Percentiles rank a stretch among this genome's conserved stretches.
These are phyloP conservation scores for Netelia inedita DNA, from an alignment of 2,888 invertebrate genomes.

Conservation along the genomic window DNA sequence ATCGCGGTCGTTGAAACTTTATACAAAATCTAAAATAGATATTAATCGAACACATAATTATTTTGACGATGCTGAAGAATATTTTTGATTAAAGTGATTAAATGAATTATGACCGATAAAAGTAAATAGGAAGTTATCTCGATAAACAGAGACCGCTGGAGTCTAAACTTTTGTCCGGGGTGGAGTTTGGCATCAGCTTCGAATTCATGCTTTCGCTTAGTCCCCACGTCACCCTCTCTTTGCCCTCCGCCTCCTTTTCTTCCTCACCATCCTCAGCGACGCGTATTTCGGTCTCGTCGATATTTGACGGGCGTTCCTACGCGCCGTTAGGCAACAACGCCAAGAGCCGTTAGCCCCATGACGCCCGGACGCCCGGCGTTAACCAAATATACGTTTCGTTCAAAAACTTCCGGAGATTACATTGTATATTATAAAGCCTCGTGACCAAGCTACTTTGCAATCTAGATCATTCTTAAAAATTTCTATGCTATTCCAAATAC, in stretches of 20 bases:
- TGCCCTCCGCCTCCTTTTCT: constrained; percentile 17
- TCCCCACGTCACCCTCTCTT: constrained; percentile 2
- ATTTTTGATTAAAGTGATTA: background rate
- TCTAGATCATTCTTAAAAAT: constrained; percentile 14
- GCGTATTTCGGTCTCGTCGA: constrained; percentile 70
- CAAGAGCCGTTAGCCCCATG: constrained; percentile 26
- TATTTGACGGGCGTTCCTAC: constrained; percentile 70
- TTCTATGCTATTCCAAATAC: too few species aligned
- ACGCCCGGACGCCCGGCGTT: constrained; percentile 46
- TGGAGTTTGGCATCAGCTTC: constrained; percentile 6
- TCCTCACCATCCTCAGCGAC: background rate
- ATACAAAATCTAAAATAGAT: background rate
- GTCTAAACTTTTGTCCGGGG: background rate
- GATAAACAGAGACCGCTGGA: constrained; percentile 1
- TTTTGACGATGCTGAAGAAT: background rate
- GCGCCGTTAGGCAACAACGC: constrained; percentile 59
- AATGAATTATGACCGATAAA: background rate
- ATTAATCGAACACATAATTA: background rate
- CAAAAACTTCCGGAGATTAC: constrained; percentile 4
- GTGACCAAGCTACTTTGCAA: background rate
- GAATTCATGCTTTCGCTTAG: constrained; percentile 38
- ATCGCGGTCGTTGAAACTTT: background rate
- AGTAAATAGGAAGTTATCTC: background rate
- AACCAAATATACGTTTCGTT: constrained; percentile 66
- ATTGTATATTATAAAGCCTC: background rate